Conservation (phyloP, 2,797 vertebrate species). For the Dermochelys coriacea region DNA sequence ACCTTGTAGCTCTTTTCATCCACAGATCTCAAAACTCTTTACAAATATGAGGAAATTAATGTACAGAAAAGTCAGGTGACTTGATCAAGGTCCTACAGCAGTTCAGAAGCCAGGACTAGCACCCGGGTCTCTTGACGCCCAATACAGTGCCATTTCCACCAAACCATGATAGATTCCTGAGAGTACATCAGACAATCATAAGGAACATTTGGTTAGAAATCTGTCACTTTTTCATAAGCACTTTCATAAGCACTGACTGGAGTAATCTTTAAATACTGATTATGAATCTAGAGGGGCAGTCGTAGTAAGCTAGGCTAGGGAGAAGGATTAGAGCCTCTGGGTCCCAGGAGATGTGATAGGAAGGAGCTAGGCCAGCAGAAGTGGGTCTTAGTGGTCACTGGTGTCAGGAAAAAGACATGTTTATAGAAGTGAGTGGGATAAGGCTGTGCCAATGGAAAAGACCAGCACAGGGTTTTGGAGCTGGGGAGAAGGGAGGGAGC, state of each 20-base stretch:
- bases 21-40: neutral
- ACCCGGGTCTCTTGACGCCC: neutral
- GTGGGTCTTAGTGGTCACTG: fast-evolving
- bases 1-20: neutral
- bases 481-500: neutral
- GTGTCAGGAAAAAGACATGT: neutral
- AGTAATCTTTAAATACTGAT: neutral
- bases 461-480: neutral
- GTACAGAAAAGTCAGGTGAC: neutral
- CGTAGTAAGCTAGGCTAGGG: neutral
- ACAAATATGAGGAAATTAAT: constrained; percentile 2
- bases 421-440: neutral
- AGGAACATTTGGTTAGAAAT: neutral
- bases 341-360: neutral
- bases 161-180: neutral
- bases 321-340: neutral
- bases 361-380: fast-evolving
- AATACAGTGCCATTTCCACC: neutral
- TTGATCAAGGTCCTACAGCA: neutral
- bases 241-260: neutral
- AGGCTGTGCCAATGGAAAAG: neutral
- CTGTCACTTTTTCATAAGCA: neutral
- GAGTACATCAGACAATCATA: neutral
- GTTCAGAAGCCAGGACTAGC: neutral
- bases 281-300: neutral